phyloP scores from a whole-genome alignment of 1,140 invertebrate genomes.

The Heterodera schachtii region DNA sequence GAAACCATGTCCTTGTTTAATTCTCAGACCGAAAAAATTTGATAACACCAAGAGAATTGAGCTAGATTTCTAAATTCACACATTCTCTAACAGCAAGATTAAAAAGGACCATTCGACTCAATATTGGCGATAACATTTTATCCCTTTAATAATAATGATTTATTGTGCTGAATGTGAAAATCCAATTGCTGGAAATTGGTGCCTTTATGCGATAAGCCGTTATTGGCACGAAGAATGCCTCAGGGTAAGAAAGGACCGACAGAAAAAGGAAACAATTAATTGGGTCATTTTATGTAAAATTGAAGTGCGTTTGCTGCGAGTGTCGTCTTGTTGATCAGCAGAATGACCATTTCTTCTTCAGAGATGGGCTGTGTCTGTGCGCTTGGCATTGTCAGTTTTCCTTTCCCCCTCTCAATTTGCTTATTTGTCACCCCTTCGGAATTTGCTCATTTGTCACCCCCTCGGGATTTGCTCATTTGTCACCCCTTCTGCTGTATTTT shows the following conservation, averaged over 20 bases:
- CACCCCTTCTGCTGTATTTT: no score
- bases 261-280: no score
- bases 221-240: constrained; percentile 1
- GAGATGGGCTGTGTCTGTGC: not conserved
- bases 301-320: constrained; percentile 1
- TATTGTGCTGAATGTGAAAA: constrained; percentile 3
- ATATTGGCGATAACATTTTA: no score
- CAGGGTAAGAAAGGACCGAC: not conserved
- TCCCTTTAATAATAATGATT: not conserved
- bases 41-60: no score
- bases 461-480: not conserved
- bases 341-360: not conserved
- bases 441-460: no score
- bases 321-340: constrained; percentile 6
- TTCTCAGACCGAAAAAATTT: no score
- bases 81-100: no score
- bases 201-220: not conserved
- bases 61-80: no score
- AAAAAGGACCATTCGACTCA: no score
- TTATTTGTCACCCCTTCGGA: no score
- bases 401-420: not conserved
- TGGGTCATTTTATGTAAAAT: not conserved
- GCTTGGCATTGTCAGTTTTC: not conserved
- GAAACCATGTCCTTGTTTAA: no score
- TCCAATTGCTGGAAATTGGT: not conserved